phyloP scores from a whole-genome alignment of 2,113 vertebrate genomes.

The Callospermophilus lateralis region DNA sequence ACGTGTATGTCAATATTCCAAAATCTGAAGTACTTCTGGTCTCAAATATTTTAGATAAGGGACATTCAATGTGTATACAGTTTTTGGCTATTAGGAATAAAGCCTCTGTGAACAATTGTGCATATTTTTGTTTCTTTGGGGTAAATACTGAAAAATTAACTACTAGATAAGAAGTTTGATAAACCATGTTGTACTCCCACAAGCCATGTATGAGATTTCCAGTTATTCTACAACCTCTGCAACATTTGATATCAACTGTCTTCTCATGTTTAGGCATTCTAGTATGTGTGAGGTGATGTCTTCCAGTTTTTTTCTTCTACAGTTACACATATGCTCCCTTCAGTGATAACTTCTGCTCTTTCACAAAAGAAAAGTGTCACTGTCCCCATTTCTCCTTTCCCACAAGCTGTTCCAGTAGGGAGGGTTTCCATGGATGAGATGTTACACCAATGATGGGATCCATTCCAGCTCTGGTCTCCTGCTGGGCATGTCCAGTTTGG shows the following conservation, averaged over 20 bases:
- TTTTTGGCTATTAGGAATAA: slow-evolving; percentile 6
- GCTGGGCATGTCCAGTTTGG: neutral
- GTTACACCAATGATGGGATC: neutral
- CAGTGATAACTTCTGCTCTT: neutral
- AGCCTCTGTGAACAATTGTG: neutral
- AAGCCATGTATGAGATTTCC: neutral
- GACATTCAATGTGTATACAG: neutral
- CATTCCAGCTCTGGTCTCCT: neutral
- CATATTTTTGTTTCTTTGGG: neutral
- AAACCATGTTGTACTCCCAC: neutral
- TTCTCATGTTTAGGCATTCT: neutral
- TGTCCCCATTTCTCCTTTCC: neutral
- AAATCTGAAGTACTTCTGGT: neutral
- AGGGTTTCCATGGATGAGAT: neutral
- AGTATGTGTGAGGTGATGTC: neutral
- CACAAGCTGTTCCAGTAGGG: neutral
- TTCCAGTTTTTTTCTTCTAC: neutral
- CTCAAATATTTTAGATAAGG: neutral
- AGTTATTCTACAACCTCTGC: neutral
- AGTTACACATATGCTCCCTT: neutral
- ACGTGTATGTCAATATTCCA: neutral
- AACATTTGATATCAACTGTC: too few relatives aligned
- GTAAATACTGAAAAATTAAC: neutral
- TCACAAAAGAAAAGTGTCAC: neutral
- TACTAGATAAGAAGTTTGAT: neutral